Conservation (phyloP, 1,140 invertebrate species). For the Cecropterus lyciades region DNA sequence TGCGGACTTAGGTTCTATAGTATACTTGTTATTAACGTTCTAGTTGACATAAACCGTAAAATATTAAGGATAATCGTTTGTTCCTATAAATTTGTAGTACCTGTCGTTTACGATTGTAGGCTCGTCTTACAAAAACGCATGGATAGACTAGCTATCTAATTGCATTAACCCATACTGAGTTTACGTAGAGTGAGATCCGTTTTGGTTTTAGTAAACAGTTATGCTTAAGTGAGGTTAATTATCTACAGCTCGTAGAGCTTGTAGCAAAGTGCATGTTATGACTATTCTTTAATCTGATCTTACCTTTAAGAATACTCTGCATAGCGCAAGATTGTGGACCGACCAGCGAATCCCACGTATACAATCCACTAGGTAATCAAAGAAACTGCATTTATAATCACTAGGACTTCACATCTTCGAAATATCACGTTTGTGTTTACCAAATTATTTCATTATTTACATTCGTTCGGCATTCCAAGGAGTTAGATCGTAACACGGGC, state of each 20-base stretch:
- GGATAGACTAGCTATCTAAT: slow-evolving; percentile 4
- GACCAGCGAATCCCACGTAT: slow-evolving; percentile 35
- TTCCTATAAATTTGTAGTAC: no score
- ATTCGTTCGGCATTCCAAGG: slow-evolving; percentile 34
- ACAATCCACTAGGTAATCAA: slow-evolving; percentile 39
- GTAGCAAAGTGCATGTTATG: slow-evolving; percentile 3
- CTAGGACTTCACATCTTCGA: slow-evolving; percentile 45
- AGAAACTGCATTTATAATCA: slow-evolving; percentile 39
- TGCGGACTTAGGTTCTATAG: no score
- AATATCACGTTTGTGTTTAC: slow-evolving; percentile 51
- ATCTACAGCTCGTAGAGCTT: slow-evolving; percentile 11
- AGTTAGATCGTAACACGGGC: neutral
- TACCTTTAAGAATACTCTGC: slow-evolving; percentile 38
- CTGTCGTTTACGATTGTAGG: neutral
- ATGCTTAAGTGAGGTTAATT: neutral
- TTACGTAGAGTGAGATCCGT: neutral
- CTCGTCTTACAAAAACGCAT: neutral
- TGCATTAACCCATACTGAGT: slow-evolving; percentile 11
- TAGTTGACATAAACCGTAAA: no score
- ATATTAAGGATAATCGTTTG: no score
- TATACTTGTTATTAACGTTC: no score
- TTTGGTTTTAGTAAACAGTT: neutral
- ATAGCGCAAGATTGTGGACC: slow-evolving; percentile 25
- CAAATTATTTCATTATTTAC: slow-evolving; percentile 58
- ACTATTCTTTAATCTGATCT: slow-evolving; percentile 24